Conservation (phyloP, 2,113 vertebrate genomes). For the chimpanzee (Pan troglodytes) region DNA sequence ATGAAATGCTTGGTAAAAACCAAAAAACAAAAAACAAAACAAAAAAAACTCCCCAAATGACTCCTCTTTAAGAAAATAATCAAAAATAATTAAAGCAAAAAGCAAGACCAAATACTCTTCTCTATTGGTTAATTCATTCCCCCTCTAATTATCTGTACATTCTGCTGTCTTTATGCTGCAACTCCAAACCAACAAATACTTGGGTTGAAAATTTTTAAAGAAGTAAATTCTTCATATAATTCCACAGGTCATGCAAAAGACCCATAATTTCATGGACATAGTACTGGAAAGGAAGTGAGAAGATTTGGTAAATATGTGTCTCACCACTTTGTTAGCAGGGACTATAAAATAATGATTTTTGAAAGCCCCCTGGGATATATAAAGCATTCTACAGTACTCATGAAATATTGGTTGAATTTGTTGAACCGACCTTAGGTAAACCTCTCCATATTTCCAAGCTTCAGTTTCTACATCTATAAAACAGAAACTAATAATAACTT, state of each 20-base stretch:
- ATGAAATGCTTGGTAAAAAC: neutral
- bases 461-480: constrained; percentile 61
- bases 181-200: neutral
- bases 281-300: neutral
- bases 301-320: neutral
- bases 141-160: neutral
- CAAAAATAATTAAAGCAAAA: constrained; percentile 18
- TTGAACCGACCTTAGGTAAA: constrained; percentile 55
- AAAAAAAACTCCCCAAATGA: neutral
- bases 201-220: neutral
- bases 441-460: constrained; percentile 48
- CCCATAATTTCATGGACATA: neutral
- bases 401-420: constrained; percentile 62
- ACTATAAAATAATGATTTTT: constrained; percentile 46
- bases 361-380: constrained; percentile 17
- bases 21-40: neutral
- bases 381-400: constrained; percentile 47
- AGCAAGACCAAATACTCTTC: neutral
- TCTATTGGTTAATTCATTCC: neutral
- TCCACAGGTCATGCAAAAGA: neutral
- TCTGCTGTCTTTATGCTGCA: neutral
- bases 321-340: constrained; percentile 34
- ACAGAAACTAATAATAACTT: constrained; percentile 54
- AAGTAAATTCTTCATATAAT: neutral
- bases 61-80: constrained; percentile 2